Percentiles rank a stretch among this genome's conserved stretches.
These are phyloP conservation scores for Linurgus olivaceus DNA, from an alignment of 2,797 vertebrate species.

Conservation along the genomic window DNA sequence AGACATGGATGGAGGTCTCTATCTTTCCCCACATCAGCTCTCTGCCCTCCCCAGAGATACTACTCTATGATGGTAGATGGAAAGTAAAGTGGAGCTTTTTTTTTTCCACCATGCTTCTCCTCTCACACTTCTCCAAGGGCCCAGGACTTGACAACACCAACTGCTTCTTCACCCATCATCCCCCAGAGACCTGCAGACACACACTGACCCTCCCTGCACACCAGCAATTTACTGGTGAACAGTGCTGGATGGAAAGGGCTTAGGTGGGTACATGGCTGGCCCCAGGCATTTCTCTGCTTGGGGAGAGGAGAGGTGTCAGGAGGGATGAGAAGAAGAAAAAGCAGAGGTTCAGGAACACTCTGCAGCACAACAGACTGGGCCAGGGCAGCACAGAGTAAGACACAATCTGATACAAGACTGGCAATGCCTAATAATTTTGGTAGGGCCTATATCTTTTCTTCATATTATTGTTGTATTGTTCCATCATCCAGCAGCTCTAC, in stretches of 20 bases:
- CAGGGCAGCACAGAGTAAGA: not conserved
- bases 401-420: not conserved
- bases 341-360: not conserved
- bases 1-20: not conserved
- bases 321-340: not conserved
- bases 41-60: not conserved
- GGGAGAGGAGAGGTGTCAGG: not conserved
- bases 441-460: not conserved
- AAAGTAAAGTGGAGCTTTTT: not conserved
- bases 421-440: not conserved
- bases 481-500: not conserved
- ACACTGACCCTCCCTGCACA: not conserved
- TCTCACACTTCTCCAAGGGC: not conserved
- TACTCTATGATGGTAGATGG: not conserved
- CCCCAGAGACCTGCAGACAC: not conserved
- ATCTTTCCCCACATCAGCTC: not conserved
- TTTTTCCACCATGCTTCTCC: not conserved
- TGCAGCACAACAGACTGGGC: not conserved
- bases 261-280: fast-evolving
- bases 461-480: not conserved
- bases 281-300: not conserved
- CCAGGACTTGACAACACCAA: not conserved
- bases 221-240: not conserved
- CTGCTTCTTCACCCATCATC: not conserved
- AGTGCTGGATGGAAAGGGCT: not conserved